These are phyloP conservation scores for human (Homo sapiens) DNA, from an alignment of 2,113 vertebrate species.

Conservation along the genomic window GRCh38 chr4:20684001-20684500, in stretches of 20 bases:
- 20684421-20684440: not conserved
- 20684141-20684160: not conserved
- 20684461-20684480: not conserved
- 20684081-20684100: not conserved
- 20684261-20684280: too few relatives aligned
- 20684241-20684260: too few relatives aligned
- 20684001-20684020: constrained; percentile 21
- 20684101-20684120: not conserved
- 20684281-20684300: rapidly evolving
- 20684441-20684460: not conserved
- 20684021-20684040: constrained; percentile 34
- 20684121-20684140: not conserved
- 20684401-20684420: not conserved
- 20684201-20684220: not conserved
- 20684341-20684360: not conserved
- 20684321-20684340: not conserved
- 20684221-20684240: not conserved
- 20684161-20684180: not conserved
- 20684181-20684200: too few relatives aligned
- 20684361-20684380: too few relatives aligned
- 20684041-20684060: not conserved
- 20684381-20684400: not conserved
- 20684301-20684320: not conserved
- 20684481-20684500: not conserved
- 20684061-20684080: not conserved